A percentile compares a stretch with the other conserved stretches of the same genome.
phyloP scores from a whole-genome alignment of 2,797 vertebrate genomes.

The Xerus rutilus region DNA sequence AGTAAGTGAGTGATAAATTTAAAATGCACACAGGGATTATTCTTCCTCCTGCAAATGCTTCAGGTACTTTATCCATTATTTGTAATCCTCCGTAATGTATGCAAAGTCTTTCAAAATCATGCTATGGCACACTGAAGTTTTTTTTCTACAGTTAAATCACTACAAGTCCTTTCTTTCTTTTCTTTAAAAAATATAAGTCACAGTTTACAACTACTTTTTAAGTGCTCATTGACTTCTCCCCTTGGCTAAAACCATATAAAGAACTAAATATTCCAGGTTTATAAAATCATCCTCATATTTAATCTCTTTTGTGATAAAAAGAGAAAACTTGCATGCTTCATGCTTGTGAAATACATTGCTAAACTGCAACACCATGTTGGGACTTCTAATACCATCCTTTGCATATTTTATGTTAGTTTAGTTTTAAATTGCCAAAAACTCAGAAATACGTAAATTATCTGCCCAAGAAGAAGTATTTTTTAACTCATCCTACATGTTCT shows the following conservation, averaged over 20 bases:
- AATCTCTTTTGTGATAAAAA: not conserved
- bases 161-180: not conserved
- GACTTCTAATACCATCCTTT: not conserved
- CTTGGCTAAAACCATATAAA: not conserved
- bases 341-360: not conserved
- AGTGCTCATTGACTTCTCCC: not conserved
- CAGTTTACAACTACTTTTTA: slow-evolving; percentile 44
- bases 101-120: not conserved
- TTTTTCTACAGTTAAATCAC: not conserved
- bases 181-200: not conserved
- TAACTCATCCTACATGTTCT: not conserved
- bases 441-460: slow-evolving; percentile 23
- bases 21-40: not conserved
- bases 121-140: not conserved
- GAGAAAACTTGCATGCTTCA: not conserved
- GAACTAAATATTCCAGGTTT: not conserved
- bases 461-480: not conserved
- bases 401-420: slow-evolving; percentile 9
- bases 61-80: not conserved
- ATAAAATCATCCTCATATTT: slow-evolving; percentile 51
- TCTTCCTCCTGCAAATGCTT: not conserved
- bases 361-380: not conserved
- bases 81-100: not conserved
- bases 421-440: slow-evolving; percentile 19
- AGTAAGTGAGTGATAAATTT: not conserved